Percentiles rank a stretch among this genome's conserved stretches.
These are phyloP conservation scores for Diarsia rubi DNA, from an alignment of 2,888 invertebrate species.

Conservation along the genomic window DNA sequence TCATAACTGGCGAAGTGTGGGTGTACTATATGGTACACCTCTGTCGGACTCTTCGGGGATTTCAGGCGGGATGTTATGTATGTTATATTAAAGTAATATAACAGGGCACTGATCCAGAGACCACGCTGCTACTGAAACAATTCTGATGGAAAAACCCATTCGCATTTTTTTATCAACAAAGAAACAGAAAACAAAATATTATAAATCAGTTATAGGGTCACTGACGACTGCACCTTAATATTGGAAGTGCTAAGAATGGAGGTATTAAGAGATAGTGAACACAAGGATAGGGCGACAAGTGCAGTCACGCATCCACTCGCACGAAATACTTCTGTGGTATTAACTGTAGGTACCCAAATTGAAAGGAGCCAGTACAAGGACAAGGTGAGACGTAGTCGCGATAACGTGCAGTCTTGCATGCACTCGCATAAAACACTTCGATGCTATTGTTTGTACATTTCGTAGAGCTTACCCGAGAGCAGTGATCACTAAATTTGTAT, in stretches of 20 bases:
- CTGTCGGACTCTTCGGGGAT: no score
- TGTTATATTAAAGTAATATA: background rate
- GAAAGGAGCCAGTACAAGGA: slow-evolving; percentile 39
- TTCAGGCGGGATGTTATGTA: no score
- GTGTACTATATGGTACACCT: no score
- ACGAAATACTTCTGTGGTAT: slow-evolving; percentile 29
- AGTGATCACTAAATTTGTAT: background rate
- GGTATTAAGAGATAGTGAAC: slow-evolving; percentile 47
- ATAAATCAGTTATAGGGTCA: background rate
- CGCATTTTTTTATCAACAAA: background rate
- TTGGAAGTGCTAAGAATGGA: slow-evolving; percentile 24
- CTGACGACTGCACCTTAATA: slow-evolving; percentile 17
- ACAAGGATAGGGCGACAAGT: slow-evolving; percentile 48
- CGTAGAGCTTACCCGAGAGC: background rate
- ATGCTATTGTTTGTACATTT: background rate
- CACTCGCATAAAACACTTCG: slow-evolving; percentile 35
- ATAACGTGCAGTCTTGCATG: slow-evolving; percentile 32
- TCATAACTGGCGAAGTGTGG: no score
- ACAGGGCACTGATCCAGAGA: background rate
- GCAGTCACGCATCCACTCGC: slow-evolving; percentile 36
- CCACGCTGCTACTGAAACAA: background rate
- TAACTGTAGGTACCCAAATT: slow-evolving; percentile 19
- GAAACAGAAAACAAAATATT: background rate
- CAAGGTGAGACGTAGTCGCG: slow-evolving; percentile 37
- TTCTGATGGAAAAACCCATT: background rate